phyloP scores from a whole-genome alignment of 2,888 invertebrate genomes.

The Empis livida region DNA sequence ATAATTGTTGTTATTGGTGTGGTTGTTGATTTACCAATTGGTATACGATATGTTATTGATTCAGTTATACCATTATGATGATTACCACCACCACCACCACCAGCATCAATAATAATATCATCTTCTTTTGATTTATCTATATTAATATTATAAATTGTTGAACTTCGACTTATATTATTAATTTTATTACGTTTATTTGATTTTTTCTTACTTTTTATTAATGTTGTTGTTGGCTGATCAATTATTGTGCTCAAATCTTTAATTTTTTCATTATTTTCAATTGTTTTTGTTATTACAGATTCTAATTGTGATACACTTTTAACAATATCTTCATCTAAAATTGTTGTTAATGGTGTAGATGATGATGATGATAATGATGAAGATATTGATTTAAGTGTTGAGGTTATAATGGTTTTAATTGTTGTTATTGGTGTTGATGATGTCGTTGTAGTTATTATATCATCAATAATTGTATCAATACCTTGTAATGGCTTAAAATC shows the following conservation, averaged over 20 bases:
- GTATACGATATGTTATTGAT: slow-evolving; percentile 1
- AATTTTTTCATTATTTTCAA: slow-evolving; percentile 35
- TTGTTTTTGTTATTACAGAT: slow-evolving; percentile 35
- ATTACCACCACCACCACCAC: neutral
- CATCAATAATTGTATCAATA: slow-evolving; percentile 2
- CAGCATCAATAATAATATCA: neutral
- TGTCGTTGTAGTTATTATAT: neutral
- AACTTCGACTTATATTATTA: too few species aligned
- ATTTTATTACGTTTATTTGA: neutral
- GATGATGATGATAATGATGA: neutral
- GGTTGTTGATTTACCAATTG: slow-evolving; percentile 7
- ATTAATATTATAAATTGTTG: too few species aligned
- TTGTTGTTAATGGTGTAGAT: neutral
- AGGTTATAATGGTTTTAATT: neutral
- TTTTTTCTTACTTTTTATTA: neutral
- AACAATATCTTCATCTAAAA: slow-evolving; percentile 29
- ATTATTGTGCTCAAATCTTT: slow-evolving; percentile 25
- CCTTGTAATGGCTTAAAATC: slow-evolving; percentile 13
- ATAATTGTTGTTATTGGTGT: slow-evolving; percentile 10
- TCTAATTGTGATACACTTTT: slow-evolving; percentile 33
- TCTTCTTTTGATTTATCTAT: neutral
- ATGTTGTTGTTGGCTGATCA: slow-evolving; percentile 9
- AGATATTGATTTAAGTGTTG: neutral
- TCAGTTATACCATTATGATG: neutral
- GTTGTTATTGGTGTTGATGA: neutral